Conservation (phyloP, 2,113 vertebrate species). For the Myrmecophaga tridactyla region DNA sequence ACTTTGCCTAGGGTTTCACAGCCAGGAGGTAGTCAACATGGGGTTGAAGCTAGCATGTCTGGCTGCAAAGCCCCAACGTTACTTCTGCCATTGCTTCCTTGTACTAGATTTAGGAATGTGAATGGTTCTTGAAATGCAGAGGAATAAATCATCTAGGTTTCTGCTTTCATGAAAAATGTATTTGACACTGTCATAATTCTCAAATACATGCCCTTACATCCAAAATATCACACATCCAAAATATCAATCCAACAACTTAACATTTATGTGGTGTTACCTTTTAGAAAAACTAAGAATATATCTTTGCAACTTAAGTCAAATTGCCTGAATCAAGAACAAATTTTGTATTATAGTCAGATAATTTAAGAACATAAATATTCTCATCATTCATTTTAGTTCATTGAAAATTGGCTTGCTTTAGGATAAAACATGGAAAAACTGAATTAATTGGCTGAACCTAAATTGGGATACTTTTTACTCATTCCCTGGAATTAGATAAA, state of each 20-base stretch:
- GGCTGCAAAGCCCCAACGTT: not conserved
- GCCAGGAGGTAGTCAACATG: not conserved
- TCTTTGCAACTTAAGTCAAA: slow-evolving; percentile 42
- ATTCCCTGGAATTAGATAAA: slow-evolving; percentile 62
- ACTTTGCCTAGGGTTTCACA: not conserved
- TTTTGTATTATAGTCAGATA: slow-evolving; percentile 57
- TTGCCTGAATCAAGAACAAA: slow-evolving; percentile 45
- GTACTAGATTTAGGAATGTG: not conserved
- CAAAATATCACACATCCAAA: slow-evolving; percentile 36
- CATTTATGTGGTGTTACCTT: slow-evolving; percentile 44
- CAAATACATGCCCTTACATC: not conserved
- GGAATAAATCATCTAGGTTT: not conserved
- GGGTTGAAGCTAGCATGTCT: not conserved
- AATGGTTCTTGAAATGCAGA: not conserved
- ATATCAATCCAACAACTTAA: slow-evolving; percentile 31
- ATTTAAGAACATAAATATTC: slow-evolving; percentile 73
- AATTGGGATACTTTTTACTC: slow-evolving; percentile 63
- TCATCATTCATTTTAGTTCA: slow-evolving; percentile 75
- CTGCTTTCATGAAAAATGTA: not conserved
- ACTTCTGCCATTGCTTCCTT: not conserved
- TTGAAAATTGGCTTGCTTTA: slow-evolving; percentile 72
- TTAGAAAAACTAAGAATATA: slow-evolving; percentile 14
- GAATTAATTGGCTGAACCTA: slow-evolving; percentile 57
- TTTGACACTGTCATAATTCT: slow-evolving; percentile 3
- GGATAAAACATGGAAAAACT: slow-evolving; percentile 46